Conservation (phyloP, 2,797 vertebrate genomes). For the Mormyrus hasselquistii region DNA sequence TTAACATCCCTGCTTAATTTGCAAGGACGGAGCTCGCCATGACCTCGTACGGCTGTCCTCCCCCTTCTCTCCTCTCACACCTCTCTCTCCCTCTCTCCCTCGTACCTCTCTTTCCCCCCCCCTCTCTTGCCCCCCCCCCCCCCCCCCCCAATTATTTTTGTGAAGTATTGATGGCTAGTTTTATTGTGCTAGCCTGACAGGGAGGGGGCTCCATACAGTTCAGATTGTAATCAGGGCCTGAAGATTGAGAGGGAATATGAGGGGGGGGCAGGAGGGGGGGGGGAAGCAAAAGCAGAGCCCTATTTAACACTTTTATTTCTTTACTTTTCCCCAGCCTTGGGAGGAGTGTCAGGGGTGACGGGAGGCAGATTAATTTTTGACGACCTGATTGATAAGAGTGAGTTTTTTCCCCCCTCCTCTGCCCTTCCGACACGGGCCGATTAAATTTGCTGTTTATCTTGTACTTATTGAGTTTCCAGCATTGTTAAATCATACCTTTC, state of each 20-base stretch:
- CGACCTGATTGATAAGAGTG: constrained; percentile 73
- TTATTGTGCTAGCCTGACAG: constrained; percentile 74
- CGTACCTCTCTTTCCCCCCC: neutral
- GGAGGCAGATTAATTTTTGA: constrained; percentile 84
- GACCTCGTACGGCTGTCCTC: constrained; percentile 44
- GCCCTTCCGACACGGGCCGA: constrained; percentile 72
- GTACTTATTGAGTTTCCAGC: constrained; percentile 81
- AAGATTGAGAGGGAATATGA: constrained; percentile 45
- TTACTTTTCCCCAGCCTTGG: constrained; percentile 67
- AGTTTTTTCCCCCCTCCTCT: constrained; percentile 50
- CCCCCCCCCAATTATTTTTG: constrained; percentile 67
- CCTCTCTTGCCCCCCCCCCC: neutral
- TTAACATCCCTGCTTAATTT: constrained; percentile 64
- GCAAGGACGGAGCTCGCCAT: constrained; percentile 47
- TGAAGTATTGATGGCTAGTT: constrained; percentile 77
- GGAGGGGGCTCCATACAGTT: constrained; percentile 62
- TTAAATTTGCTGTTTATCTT: constrained; percentile 91
- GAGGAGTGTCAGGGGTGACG: constrained; percentile 70
- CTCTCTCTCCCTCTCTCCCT: neutral
- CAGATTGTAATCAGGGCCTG: constrained; percentile 72
- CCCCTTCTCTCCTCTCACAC: neutral
- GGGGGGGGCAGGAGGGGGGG: neutral
- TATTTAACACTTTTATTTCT: constrained; percentile 61
- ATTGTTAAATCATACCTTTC: constrained; percentile 90
- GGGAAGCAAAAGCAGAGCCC: constrained; percentile 22